These are phyloP conservation scores for Parauchenoglanis ngamensis DNA, from an alignment of 2,797 vertebrate species.

Conservation along the genomic window DNA sequence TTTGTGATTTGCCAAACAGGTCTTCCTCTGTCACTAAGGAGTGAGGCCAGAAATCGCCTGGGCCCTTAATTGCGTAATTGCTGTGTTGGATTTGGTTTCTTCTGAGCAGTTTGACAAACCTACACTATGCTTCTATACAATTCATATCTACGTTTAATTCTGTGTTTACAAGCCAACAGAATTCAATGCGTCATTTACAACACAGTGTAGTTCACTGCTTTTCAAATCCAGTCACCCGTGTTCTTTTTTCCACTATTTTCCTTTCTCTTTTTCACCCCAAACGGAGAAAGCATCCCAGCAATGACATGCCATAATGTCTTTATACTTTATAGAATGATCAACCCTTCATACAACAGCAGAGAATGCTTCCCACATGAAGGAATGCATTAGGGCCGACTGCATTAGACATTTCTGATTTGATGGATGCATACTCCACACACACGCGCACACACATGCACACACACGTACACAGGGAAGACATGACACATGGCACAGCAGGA, in stretches of 20 bases:
- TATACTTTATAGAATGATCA: conserved; percentile 14
- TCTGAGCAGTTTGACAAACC: not conserved
- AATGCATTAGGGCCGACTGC: conserved; percentile 12
- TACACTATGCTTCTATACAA: not conserved
- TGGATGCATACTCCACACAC: conserved; percentile 4
- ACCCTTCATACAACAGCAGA: not conserved
- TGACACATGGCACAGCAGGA: conserved; percentile 27
- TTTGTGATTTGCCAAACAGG: not conserved
- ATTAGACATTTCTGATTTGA: conserved; percentile 15
- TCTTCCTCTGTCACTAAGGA: not conserved
- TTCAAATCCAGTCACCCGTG: not conserved
- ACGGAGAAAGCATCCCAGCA: not conserved
- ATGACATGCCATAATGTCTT: not conserved
- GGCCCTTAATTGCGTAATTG: not conserved
- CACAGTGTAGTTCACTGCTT: not conserved
- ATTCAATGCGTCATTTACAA: not conserved
- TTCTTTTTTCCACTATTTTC: not conserved
- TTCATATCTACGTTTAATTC: not conserved
- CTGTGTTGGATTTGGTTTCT: not conserved
- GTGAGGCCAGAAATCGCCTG: not conserved
- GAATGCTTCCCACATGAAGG: not conserved
- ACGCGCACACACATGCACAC: not conserved
- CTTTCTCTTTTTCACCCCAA: not conserved
- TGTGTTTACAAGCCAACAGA: not conserved
- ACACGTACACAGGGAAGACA: not conserved